Base-by-base conservation (phyloP, 2,888 invertebrate genomes). In the Acholoe squamosa region DNA sequence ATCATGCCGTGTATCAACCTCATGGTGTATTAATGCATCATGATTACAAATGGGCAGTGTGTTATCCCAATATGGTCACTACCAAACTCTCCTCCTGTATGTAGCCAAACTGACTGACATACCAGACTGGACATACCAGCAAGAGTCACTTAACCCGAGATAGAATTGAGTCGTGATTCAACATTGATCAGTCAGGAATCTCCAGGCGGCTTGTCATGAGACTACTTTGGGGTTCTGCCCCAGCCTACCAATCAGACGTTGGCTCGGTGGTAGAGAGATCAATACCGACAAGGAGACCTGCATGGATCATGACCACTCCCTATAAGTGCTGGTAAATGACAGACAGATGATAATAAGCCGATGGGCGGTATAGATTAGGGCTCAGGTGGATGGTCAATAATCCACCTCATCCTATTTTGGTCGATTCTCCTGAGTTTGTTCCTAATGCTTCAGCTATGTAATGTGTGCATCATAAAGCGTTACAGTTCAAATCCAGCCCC, bases 271-370 rank as follows among this genome's bases (percentile, higher is more conserved):
- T 0, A 16, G 28, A 25, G 14, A 10, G 28, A 71, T 71, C 71
- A 25, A 71, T 71, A 5, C 71, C 25, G 14, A 16, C 28, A 71
- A 71, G 71, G 28, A n/a, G n/a, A 71, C 71, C 71, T 71, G 12
- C 28, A 71, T 71, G 31, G 71, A 71, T 71, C 71, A 28, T 22
- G 28, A 28, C 0, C 0, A 3, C 28, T 28, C 28, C n/a, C 61
- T 12, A n/a, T n/a, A 19, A 28, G 71, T 28, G 25, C 28, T 7
- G 25, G 7, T 14, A 28, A 14, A 28, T 28, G 25, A 3, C n/a
- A 25, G 71, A 28, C 71, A 71, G 14, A 71, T 71, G 71, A 71
- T 71, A 71, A 71, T 5, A 71, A 25, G 71, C 31, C 71, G 71
- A 71, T 71, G 14, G 71, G 28, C 71, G 14, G 71, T 71, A 71